Evolutionary conservation across 2,797 vertebrate species (phyloP), one percentile per base, ranked within the genome.

Genomic region (Crenuchus spilurus): DNA sequence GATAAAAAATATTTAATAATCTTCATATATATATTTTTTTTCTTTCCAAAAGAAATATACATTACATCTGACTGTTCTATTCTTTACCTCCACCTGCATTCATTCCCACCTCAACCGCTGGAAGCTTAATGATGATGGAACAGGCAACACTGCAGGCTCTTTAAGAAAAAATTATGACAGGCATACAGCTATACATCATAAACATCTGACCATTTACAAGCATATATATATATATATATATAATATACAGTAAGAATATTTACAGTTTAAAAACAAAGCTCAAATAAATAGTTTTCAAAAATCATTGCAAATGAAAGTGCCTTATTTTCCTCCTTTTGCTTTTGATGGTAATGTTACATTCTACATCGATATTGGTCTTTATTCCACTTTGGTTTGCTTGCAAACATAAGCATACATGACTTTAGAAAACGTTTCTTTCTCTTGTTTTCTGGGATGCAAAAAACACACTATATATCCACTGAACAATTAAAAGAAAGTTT

Each of bases 1-100:
- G 84, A 83, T 88, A 89, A 87, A 91, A 93, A 92, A 90, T 89
- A 90, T 92, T 91, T 90, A 89, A 87, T 91, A 76, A 88, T 54
- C 86, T 72, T 70, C 6, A 64, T 48, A 14, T 61, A 41, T n/a
- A n/a, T n/a, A n/a, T 22, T 68, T 42, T 69, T 63, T 63, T 80
- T 75, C 48, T 75, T 80, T 87, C 81, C 78, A 85, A 88, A 90
- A 89, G 87, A 84, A 30, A 86, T 66, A 80, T 70, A 86, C 90
- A 86, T 31, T 82, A 88, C 82, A 90, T 88, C 82, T 80, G 84
- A 18, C 67, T 16, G 22, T 33, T 73, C 28, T 57, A 20, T 48
- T 72, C 54, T 37, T 14, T 52, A 35, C 10, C 37, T 48, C 6
- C 13, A 64, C 31, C 48, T 44, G 57, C 46, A 16, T 18, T 61